Evolutionary conservation across 2,113 vertebrate genomes (phyloP).

Genomic region (Perca schrenkii): DNA sequence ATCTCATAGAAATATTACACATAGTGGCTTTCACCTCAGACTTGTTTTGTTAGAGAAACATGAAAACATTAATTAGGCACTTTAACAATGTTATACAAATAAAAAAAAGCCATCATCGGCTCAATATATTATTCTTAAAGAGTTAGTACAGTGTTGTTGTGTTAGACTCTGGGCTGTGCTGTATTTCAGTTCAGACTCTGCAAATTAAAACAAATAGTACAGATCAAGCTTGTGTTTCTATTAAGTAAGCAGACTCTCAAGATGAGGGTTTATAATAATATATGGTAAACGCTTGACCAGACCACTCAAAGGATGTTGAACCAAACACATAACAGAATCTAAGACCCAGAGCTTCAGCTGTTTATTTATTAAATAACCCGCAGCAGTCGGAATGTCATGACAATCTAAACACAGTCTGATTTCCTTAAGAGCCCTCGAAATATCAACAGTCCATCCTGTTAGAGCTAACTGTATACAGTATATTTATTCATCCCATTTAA

Average conservation of each 20-base stretch:
- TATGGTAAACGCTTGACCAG: conserved; percentile 34
- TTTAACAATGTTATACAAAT: too few species aligned
- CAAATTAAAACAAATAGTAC: conserved; percentile 20
- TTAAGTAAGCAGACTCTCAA: conserved; percentile 29
- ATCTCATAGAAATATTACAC: background rate
- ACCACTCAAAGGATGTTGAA: conserved; percentile 52
- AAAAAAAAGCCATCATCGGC: background rate
- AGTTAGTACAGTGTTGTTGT: background rate
- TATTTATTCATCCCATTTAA: conserved; percentile 54
- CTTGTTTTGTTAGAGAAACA: background rate
- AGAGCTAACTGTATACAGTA: conserved; percentile 36
- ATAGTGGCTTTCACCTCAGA: background rate
- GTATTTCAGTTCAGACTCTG: background rate
- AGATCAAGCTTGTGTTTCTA: conserved; percentile 19
- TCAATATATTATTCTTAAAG: background rate
- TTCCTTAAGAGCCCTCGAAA: conserved; percentile 47
- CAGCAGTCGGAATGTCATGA: conserved; percentile 42
- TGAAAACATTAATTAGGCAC: too few species aligned
- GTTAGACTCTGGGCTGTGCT: background rate
- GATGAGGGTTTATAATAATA: conserved; percentile 51
- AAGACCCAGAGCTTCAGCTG: conserved; percentile 34
- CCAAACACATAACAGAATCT: conserved; percentile 51
- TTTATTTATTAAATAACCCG: conserved; percentile 65
- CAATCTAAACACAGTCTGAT: conserved; percentile 68
- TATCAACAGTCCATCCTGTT: conserved; percentile 38